These are phyloP conservation scores for Gymnogyps californianus DNA, from an alignment of 2,113 vertebrate species.

Conservation along the genomic window DNA sequence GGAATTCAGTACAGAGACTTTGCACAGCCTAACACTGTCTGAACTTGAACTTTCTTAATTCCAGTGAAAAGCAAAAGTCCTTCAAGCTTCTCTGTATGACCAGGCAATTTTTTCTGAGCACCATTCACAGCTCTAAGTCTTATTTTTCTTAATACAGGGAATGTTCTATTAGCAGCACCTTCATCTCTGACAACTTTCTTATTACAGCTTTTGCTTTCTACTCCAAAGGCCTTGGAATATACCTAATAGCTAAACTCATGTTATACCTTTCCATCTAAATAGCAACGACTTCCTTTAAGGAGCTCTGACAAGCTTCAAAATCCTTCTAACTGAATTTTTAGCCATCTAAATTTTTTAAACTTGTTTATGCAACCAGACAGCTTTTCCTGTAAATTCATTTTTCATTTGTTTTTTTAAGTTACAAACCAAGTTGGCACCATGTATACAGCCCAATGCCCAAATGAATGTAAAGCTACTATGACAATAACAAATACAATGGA, in stretches of 20 bases:
- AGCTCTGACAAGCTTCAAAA: slow-evolving; percentile 1
- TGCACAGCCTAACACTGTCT: not conserved
- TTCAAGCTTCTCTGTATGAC: not conserved
- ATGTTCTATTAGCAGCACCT: slow-evolving; percentile 1
- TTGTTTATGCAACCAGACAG: not conserved
- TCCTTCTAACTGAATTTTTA: not conserved
- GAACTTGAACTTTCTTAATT: not conserved
- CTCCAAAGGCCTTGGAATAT: not conserved
- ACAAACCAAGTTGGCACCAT: not conserved
- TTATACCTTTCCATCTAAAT: slow-evolving; percentile 36
- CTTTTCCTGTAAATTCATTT: not conserved
- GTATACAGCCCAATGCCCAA: not conserved
- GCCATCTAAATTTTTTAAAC: not conserved
- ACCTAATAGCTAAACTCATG: slow-evolving; percentile 5
- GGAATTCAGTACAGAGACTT: not conserved
- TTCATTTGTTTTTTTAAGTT: not conserved
- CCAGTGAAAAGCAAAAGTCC: not conserved
- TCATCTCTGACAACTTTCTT: slow-evolving; percentile 26
- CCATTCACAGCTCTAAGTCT: not conserved
- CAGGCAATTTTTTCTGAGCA: not conserved
- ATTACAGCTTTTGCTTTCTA: slow-evolving; percentile 6
- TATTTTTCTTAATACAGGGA: not conserved
- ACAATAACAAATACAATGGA: not conserved
- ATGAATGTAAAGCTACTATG: not conserved
- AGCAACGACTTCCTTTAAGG: not conserved